These are phyloP conservation scores for Mythimna impura DNA, from an alignment of 2,888 invertebrate species.

Conservation along the genomic window DNA sequence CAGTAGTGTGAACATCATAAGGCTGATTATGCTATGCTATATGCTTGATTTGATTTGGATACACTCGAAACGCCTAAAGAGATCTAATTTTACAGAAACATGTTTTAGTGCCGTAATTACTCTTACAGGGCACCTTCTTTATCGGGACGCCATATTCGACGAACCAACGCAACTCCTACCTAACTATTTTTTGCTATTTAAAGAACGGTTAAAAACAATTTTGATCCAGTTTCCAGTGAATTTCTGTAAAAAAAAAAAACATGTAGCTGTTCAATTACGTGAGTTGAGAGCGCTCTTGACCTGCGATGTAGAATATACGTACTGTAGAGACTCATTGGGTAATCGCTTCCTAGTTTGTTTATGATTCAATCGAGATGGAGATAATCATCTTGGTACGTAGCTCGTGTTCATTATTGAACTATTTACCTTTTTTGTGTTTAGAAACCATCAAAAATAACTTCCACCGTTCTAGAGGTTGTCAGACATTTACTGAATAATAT, in stretches of 20 bases:
- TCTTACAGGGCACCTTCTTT: too few species aligned
- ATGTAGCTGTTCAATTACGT: conserved; percentile 43
- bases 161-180: too few species aligned
- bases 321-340: conserved; percentile 50
- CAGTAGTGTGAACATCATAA: too few species aligned
- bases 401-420: conserved; percentile 4
- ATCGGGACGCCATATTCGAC: neutral
- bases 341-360: conserved; percentile 42
- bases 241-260: conserved; percentile 39
- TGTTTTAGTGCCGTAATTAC: too few species aligned
- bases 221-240: neutral
- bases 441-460: too few species aligned
- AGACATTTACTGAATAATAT: too few species aligned
- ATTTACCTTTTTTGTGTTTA: neutral
- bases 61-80: too few species aligned
- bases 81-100: too few species aligned
- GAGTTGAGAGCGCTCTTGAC: conserved; percentile 50
- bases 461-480: too few species aligned
- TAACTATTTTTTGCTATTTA: too few species aligned
- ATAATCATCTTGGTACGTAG: conserved; percentile 12
- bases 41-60: too few species aligned
- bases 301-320: conserved; percentile 24
- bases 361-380: conserved; percentile 4
- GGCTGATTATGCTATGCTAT: too few species aligned
- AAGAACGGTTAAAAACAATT: neutral